A percentile compares a stretch with the other conserved stretches of the same genome.
phyloP scores from a whole-genome alignment of 2,888 invertebrate genomes.

The Archaeoteleia sp. region DNA sequence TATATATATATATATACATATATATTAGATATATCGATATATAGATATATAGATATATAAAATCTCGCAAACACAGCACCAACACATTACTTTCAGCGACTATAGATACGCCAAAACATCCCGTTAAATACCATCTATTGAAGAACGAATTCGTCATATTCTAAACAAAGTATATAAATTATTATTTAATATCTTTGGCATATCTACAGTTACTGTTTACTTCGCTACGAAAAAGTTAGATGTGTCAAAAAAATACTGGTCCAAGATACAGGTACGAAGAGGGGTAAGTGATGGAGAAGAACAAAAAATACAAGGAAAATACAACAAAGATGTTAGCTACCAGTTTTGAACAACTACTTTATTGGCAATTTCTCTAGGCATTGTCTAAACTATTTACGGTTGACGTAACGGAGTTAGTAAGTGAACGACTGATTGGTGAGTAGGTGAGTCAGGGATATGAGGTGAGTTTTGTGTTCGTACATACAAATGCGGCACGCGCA shows the following conservation, averaged over 20 bases:
- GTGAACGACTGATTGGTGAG: slow-evolving; percentile 61
- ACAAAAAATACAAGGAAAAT: slow-evolving; percentile 69
- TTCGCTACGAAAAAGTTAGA: slow-evolving; percentile 62
- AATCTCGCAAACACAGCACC: slow-evolving; percentile 59
- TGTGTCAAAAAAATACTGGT: slow-evolving; percentile 55
- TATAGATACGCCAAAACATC: too few species aligned
- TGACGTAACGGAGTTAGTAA: slow-evolving; percentile 67
- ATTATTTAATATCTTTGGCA: too few species aligned
- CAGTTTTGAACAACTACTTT: slow-evolving; percentile 75
- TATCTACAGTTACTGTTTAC: too few species aligned
- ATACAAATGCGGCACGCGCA: slow-evolving; percentile 50
- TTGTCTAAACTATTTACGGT: slow-evolving; percentile 73
- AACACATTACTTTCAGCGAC: too few species aligned
- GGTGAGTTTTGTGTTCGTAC: slow-evolving; percentile 52
- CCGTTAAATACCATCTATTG: too few species aligned
- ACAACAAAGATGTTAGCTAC: slow-evolving; percentile 75
- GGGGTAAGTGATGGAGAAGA: slow-evolving; percentile 34
- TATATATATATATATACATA: slow-evolving; percentile 27
- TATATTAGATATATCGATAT: slow-evolving; percentile 5
- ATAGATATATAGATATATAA: slow-evolving; percentile 11
- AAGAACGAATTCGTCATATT: too few species aligned
- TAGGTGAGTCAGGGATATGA: slow-evolving; percentile 54
- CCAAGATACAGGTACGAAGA: slow-evolving; percentile 48
- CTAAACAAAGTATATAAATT: too few species aligned
- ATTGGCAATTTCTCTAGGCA: slow-evolving; percentile 75